These are phyloP conservation scores for Drosophila trichaetosa DNA, from an alignment of 2,888 invertebrate genomes.

Conservation along the genomic window DNA sequence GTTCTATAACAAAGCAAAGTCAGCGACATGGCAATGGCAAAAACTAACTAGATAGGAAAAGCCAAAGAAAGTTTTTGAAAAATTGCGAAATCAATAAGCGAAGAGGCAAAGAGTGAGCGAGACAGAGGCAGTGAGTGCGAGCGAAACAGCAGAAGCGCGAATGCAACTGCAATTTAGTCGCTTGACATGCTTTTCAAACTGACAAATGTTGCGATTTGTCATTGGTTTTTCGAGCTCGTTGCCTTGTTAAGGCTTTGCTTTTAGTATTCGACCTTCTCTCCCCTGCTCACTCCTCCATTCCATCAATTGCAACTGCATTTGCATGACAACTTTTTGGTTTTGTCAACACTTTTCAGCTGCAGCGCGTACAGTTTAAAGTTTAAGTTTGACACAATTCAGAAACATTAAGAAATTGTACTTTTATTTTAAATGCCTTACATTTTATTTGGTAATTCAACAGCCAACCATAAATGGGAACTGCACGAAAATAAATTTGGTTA, in stretches of 20 bases:
- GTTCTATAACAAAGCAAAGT: slow-evolving; percentile 58
- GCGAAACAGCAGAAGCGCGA: neutral
- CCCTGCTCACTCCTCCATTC: neutral
- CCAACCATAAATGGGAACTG: neutral
- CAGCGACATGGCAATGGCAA: slow-evolving; percentile 34
- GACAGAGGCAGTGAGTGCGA: neutral
- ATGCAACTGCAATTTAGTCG: slow-evolving; percentile 74
- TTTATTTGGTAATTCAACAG: neutral
- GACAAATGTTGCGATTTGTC: slow-evolving; percentile 68
- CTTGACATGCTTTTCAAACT: slow-evolving; percentile 72
- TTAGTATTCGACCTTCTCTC: slow-evolving; percentile 12
- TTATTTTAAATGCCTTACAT: neutral
- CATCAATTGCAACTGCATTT: slow-evolving; percentile 37
- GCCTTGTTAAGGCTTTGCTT: slow-evolving; percentile 47
- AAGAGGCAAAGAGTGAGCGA: slow-evolving; percentile 6
- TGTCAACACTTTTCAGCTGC: slow-evolving; percentile 1
- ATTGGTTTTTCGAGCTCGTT: slow-evolving; percentile 40
- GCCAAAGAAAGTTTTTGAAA: slow-evolving; percentile 44
- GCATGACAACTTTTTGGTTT: slow-evolving; percentile 27
- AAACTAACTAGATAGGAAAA: slow-evolving; percentile 13
- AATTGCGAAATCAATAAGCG: slow-evolving; percentile 69
- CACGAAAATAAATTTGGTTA: neutral
- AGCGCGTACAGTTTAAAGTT: slow-evolving; percentile 3
- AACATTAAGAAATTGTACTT: neutral
- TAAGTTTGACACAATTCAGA: neutral